Evolutionary conservation across 1,140 invertebrate species (phyloP).

Genomic region (Drosophila navojoa): DNA sequence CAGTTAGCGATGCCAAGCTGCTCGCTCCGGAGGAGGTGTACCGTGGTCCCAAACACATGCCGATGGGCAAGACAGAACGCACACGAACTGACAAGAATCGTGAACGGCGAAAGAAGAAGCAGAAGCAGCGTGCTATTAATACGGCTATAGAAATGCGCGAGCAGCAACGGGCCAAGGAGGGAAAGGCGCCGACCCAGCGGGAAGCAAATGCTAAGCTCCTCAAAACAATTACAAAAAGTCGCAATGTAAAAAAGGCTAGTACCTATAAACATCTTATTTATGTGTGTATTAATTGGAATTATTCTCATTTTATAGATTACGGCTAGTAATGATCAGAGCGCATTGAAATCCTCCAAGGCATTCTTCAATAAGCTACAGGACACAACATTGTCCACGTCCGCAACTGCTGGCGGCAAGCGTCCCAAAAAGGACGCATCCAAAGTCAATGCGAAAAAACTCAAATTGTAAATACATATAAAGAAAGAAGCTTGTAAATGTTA

Average conservation of each 20-base stretch:
- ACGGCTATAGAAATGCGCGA: constrained; percentile 86
- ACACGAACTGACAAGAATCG: constrained; percentile 95
- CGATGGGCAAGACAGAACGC: constrained; percentile 92
- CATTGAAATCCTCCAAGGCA: constrained; percentile 90
- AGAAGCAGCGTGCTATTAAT: constrained; percentile 87
- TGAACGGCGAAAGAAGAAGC: constrained; percentile 94
- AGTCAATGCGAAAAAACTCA: constrained; percentile 69
- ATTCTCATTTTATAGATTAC: constrained; percentile 83
- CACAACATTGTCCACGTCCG: constrained; percentile 83
- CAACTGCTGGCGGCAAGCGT: constrained; percentile 43
- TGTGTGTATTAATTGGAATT: constrained; percentile 5
- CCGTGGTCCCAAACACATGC: constrained; percentile 90
- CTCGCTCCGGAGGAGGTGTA: constrained; percentile 98
- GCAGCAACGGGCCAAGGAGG: constrained; percentile 83
- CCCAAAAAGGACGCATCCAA: constrained; percentile 56
- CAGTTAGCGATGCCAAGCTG: constrained; percentile 92
- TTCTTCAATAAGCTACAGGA: constrained; percentile 94
- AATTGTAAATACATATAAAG: constrained; percentile 57
- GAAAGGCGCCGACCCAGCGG: constrained; percentile 86
- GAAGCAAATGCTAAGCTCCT: constrained; percentile 85
- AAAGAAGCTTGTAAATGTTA: constrained; percentile 45
- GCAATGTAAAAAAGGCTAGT: constrained; percentile 87
- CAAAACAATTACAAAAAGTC: constrained; percentile 87
- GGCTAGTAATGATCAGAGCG: constrained; percentile 81
- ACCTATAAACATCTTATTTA: neutral